Evolutionary conservation across 2,888 invertebrate genomes (phyloP).

Genomic region (Microctonus hyperodae): DNA sequence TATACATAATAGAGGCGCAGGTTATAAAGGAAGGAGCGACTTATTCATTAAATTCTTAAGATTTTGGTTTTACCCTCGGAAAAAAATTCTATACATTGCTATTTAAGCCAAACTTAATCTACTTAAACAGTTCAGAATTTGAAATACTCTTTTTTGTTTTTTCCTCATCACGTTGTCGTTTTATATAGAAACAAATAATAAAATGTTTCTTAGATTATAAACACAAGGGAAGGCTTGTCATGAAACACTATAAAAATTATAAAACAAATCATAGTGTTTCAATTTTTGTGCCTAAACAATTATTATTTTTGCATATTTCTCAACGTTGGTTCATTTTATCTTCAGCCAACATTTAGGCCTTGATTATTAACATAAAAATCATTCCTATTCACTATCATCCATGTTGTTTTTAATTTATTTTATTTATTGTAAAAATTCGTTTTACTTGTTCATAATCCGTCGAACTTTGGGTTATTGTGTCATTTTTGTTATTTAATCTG

Average conservation of each 20-base stretch:
- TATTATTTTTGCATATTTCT: conserved; percentile 24
- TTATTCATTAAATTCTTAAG: conserved; percentile 30
- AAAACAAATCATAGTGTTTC: conserved; percentile 49
- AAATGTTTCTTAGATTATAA: conserved; percentile 44
- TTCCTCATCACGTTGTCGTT: conserved; percentile 35
- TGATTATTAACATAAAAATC: neutral
- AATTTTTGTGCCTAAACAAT: conserved; percentile 21
- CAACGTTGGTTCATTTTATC: neutral
- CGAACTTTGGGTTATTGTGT: conserved; percentile 17
- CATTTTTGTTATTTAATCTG: neutral
- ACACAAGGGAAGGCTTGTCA: conserved; percentile 43
- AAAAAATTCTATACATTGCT: conserved; percentile 44
- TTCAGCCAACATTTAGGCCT: conserved; percentile 26
- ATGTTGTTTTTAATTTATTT: conserved; percentile 12
- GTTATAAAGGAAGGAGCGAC: conserved; percentile 4
- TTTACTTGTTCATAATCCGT: conserved; percentile 15
- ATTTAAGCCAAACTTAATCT: conserved; percentile 49
- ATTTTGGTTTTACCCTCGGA: conserved; percentile 45
- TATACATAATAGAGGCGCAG: neutral
- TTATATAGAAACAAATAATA: conserved; percentile 45
- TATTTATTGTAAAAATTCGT: conserved; percentile 27
- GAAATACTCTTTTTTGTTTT: conserved; percentile 35
- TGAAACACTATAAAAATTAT: conserved; percentile 51
- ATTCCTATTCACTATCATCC: neutral
- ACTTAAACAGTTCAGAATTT: conserved; percentile 47